Percentiles rank a stretch among this genome's conserved stretches.
These are phyloP conservation scores for Boleophthalmus pectinirostris DNA, from an alignment of 2,113 vertebrate species.

Conservation along the genomic window DNA sequence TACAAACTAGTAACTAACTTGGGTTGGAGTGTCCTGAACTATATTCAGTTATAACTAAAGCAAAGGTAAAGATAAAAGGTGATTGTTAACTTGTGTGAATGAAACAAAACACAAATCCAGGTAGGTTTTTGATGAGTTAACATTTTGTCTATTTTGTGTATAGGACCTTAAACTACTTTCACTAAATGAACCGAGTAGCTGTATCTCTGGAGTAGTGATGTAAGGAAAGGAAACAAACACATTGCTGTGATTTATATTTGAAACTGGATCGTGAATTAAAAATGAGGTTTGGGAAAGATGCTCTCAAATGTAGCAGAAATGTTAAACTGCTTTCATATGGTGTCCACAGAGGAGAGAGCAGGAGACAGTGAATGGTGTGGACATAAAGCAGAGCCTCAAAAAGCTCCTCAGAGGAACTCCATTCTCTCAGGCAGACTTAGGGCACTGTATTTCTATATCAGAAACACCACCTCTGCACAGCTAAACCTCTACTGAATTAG, in stretches of 20 bases:
- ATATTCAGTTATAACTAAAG: no score
- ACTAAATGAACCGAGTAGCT: constrained; percentile 22
- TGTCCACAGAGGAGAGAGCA: neutral
- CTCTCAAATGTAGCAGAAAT: neutral
- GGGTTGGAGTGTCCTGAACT: no score
- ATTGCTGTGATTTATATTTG: constrained; percentile 9
- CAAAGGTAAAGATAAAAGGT: no score
- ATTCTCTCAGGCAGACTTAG: neutral
- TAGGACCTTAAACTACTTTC: no score
- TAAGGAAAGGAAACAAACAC: constrained; percentile 31
- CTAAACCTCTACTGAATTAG: neutral
- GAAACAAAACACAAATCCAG: no score
- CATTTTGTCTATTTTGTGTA: no score
- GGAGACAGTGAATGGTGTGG: neutral
- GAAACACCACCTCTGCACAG: neutral
- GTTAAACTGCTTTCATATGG: neutral
- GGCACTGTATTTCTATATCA: neutral
- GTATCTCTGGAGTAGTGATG: constrained; percentile 12
- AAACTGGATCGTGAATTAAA: constrained; percentile 6
- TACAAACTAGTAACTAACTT: no score
- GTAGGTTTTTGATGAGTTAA: no score
- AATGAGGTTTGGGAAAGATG: neutral
- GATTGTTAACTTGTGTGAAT: no score
- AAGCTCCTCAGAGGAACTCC: neutral
- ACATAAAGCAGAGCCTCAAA: neutral